Conservation (phyloP, 2,888 invertebrate species). For the Platynereis dumerilii region DNA sequence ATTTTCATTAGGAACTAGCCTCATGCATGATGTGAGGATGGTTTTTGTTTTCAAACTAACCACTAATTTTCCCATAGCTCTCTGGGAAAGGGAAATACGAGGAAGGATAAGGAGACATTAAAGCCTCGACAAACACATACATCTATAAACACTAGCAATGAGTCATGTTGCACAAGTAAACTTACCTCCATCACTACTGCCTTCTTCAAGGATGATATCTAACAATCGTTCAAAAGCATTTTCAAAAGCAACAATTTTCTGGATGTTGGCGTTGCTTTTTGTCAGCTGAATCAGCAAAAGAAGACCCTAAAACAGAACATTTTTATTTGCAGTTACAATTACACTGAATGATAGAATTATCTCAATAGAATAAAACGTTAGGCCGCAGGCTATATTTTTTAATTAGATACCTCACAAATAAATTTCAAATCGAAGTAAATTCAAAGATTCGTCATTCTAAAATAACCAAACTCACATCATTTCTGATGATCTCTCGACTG, state of each 20-base stretch:
- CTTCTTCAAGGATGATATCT: slow-evolving; percentile 90
- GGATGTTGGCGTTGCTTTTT: slow-evolving; percentile 93
- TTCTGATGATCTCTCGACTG: slow-evolving; percentile 91
- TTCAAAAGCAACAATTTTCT: slow-evolving; percentile 99
- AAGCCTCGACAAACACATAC: too few species aligned
- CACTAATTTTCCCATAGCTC: too few species aligned
- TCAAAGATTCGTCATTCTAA: too few species aligned
- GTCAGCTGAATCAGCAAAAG: slow-evolving; percentile 90
- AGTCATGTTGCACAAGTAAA: too few species aligned
- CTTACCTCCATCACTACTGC: slow-evolving; percentile 89
- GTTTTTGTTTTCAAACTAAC: too few species aligned
- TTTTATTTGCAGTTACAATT: too few species aligned
- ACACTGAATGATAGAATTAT: background rate
- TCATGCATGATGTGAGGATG: too few species aligned
- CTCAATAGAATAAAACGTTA: background rate
- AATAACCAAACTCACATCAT: slow-evolving; percentile 79
- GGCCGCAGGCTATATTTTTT: background rate
- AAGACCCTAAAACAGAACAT: slow-evolving; percentile 73
- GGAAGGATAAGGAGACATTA: too few species aligned
- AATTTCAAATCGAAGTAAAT: too few species aligned
- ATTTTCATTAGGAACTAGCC: too few species aligned
- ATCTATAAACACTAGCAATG: too few species aligned
- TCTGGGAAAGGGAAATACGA: too few species aligned
- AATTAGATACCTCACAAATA: background rate
- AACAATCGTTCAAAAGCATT: slow-evolving; percentile 96